Base-by-base conservation (phyloP, 2,113 vertebrate species). In the Lepus timidus region DNA sequence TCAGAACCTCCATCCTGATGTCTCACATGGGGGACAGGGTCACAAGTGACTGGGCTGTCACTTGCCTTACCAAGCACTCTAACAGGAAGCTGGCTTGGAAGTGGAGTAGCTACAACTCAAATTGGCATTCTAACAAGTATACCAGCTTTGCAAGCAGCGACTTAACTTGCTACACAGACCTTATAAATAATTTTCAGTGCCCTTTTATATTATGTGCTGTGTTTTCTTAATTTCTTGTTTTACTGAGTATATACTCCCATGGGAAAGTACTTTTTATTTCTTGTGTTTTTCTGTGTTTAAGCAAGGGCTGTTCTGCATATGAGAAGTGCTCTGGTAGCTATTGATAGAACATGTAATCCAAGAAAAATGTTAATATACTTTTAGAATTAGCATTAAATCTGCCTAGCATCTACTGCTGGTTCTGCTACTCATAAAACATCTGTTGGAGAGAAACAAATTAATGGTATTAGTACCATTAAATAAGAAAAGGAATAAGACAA, bases 401-500 rank as follows among this genome's bases (percentile, higher is more conserved):
- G 64, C 14, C 12, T 68, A 39, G 7, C 92, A 76, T 86, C 33
- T 93, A 11, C 71, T 61, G 92, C 6, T 90, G 65, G 33, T 68
- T 93, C 91, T 91, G 55, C 61, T 89, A 31, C 16, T 25, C 23
- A 62, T 85, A 87, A 84, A 91, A 92, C 76, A 67, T 90, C 14
- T 73, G 29, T 81, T 76, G 49, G 87, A 89, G 31, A 75, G 44
- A 78, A 80, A 68, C 11, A 74, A 19, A 92, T 64, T 85, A 58
- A 91, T 87, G 4, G 27, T 94, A 1, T 88, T 68, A 85, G 58
- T 70, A 93, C 14, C 49, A n/a, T 29, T 88, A 39, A 33, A 51
- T 79, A 74, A 87, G 52, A 93, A 92, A 88, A 93, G 31, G 3
- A 87, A 49, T 90, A 90, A 90, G 93, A 80, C 70, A 90, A 88